Conservation (phyloP, 2,797 vertebrate species). For the Chromis chromis region DNA sequence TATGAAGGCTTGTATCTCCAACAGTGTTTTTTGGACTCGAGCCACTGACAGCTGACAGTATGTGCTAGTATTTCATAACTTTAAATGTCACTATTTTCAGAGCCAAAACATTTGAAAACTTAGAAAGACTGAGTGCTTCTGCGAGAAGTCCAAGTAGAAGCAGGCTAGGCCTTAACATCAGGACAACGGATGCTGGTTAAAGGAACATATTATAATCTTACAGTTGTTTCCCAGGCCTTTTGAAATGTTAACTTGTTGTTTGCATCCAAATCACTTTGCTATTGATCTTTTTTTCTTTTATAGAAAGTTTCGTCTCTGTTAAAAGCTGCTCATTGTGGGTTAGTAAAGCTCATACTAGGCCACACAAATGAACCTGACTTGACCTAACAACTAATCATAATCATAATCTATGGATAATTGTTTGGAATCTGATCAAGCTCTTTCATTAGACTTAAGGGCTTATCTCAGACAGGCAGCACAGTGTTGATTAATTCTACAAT, state of each 20-base stretch:
- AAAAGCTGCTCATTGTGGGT: slow-evolving; percentile 2
- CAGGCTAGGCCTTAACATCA: background rate
- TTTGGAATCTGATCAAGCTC: slow-evolving; percentile 54
- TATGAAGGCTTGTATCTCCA: slow-evolving; percentile 60
- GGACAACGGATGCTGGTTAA: background rate
- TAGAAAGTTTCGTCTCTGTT: background rate
- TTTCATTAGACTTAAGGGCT: slow-evolving; percentile 48
- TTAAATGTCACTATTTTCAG: slow-evolving; percentile 67
- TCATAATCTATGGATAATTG: slow-evolving; percentile 35
- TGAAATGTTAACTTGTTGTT: too few relatives aligned
- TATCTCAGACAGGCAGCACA: slow-evolving; percentile 20
- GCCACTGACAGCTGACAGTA: slow-evolving; percentile 74
- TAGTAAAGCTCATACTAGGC: slow-evolving; percentile 6
- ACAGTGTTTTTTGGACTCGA: slow-evolving; percentile 60
- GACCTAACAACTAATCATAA: slow-evolving; percentile 32
- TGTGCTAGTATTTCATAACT: slow-evolving; percentile 72
- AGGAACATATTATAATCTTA: background rate
- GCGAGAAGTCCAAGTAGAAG: slow-evolving; percentile 20
- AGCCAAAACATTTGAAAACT: slow-evolving; percentile 63
- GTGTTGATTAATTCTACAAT: slow-evolving; percentile 50
- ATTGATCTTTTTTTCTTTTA: background rate
- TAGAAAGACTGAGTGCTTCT: slow-evolving; percentile 34
- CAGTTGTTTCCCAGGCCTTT: background rate
- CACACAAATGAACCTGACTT: slow-evolving; percentile 26
- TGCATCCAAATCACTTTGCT: too few relatives aligned